Base-by-base conservation (phyloP, 2,888 invertebrate genomes). In the Drosophila austrosaltans region DNA sequence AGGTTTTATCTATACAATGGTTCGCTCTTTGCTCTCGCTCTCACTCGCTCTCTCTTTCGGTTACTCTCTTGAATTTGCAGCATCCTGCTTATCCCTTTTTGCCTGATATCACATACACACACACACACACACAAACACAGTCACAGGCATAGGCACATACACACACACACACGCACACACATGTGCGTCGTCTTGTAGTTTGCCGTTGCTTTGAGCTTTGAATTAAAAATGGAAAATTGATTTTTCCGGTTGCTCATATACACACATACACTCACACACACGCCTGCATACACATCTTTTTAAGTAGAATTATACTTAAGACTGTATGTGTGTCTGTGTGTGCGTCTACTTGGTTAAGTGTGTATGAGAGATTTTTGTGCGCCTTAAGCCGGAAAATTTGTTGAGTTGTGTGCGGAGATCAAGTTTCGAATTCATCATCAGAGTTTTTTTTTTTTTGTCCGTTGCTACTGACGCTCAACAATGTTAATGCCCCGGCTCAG, bases 401-500 rank as follows among this genome's bases (percentile, higher is more conserved):
- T 40, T 25, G 30, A 10, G 39, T 16, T 16, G 16, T 12, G 22
- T 58, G n/a, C n/a, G 16, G 4, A 10, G 22, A n/a, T 12, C 2
- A 8, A 25, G 53, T 53, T 53, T 8, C 4, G 12, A 25, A 25
- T 48, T 22, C 22, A 48, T 48, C 44, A 22, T 48, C 4, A 25
- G 25, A 48, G 25, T 10, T 7, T 57, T 42, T n/a, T 59, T 64
- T 25, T 54, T n/a, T n/a, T 44, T 10, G 16, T 20, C 62, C 66
- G 88, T 78, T 82, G 88, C 72, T 82, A 78, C 44, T 62, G 83
- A 79, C 90, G 84, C 89, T 87, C 85, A 90, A 94, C 95, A 93
- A 93, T 94, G 95, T 94, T 94, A 94, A 96, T 97, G 97, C 97
- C 97, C 96, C 95, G 96, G 94, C 95, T 95, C 96, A 97, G 96